Conservation (phyloP, 2,797 vertebrate species). For the Schizopygopsis malacanthus region DNA sequence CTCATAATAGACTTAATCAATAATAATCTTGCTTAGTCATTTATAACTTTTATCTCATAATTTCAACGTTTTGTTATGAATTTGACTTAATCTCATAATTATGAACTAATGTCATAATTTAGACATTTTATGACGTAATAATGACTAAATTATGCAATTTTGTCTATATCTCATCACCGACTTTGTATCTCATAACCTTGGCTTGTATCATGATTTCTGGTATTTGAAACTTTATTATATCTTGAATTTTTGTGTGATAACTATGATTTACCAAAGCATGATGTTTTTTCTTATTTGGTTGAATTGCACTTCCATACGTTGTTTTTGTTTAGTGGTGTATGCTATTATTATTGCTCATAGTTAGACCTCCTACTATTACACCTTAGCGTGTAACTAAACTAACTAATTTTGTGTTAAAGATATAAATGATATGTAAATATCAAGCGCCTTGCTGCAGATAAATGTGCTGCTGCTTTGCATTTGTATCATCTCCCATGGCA, state of each 20-base stretch:
- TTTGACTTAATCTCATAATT: background rate
- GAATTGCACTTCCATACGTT: background rate
- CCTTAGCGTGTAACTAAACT: background rate
- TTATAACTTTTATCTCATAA: background rate
- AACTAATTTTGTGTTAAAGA: background rate
- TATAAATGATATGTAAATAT: background rate
- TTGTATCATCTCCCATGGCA: background rate
- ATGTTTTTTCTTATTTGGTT: too few species aligned
- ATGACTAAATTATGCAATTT: background rate
- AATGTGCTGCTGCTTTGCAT: background rate
- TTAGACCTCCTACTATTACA: background rate
- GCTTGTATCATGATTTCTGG: too few species aligned
- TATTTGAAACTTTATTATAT: too few species aligned
- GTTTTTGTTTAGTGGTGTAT: background rate
- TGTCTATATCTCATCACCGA: background rate
- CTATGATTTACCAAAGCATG: too few species aligned
- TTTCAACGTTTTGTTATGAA: background rate
- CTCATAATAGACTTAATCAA: background rate
- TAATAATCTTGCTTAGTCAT: background rate
- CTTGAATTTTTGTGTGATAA: too few species aligned
- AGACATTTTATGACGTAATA: too few species aligned
- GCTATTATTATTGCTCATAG: background rate
- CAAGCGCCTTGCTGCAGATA: background rate
- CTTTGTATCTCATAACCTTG: background rate
- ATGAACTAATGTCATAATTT: background rate